phyloP scores from a whole-genome alignment of 2,888 invertebrate genomes.

The Dasysyrphus albostriatus region DNA sequence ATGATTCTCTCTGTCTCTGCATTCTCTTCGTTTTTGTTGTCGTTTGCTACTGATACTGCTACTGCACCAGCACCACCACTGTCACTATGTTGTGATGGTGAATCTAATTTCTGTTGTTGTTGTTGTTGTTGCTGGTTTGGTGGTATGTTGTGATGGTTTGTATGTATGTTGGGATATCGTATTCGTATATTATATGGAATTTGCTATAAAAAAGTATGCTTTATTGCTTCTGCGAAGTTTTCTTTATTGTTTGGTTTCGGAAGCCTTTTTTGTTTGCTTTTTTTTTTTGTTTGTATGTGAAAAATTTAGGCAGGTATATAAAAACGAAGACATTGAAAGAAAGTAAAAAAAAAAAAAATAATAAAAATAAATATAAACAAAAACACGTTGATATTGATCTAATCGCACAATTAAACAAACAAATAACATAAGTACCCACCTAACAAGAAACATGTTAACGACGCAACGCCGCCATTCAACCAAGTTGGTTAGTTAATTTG shows the following conservation, averaged over 20 bases:
- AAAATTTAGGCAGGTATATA: not conserved
- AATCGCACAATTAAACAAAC: constrained; percentile 42
- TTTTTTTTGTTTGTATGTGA: not conserved
- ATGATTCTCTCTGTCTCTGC: constrained; percentile 40
- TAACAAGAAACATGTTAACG: not conserved
- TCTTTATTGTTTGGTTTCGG: constrained; percentile 24
- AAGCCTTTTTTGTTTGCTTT: constrained; percentile 2
- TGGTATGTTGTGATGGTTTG: not conserved
- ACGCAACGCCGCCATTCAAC: not conserved
- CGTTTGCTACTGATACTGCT: constrained; percentile 18
- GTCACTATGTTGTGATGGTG: constrained; percentile 18
- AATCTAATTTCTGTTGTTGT: constrained; percentile 13
- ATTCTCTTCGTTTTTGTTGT: constrained; percentile 25
- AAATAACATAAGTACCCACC: not conserved
- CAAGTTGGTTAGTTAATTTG: not conserved
- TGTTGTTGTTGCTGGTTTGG: not conserved
- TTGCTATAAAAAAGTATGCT: constrained; percentile 2
- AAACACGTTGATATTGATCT: constrained; percentile 54
- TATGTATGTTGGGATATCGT: not conserved
- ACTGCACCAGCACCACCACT: not conserved
- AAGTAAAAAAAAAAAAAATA: not conserved
- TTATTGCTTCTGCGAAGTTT: constrained; percentile 31
- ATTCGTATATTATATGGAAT: not conserved
- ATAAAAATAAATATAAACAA: constrained; percentile 6
- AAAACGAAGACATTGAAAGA: not conserved